Evolutionary conservation across 53 echinoderm and acorn worm species (phyloP).

Genomic region (Holothuria scabra): DNA sequence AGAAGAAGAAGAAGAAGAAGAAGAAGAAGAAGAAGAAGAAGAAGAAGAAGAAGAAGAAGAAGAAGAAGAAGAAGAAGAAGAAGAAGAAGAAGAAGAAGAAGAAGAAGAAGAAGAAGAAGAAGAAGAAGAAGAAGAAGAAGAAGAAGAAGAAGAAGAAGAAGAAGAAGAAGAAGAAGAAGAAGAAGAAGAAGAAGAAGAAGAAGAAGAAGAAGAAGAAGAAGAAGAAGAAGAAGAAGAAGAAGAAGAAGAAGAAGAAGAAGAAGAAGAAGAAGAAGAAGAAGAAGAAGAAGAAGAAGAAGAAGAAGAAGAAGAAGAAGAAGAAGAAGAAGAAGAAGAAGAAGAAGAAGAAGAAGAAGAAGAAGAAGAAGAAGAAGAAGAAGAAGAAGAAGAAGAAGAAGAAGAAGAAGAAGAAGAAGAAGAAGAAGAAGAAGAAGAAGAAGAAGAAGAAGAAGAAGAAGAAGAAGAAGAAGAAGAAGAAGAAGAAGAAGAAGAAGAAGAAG

Average conservation of each 20-base stretch:
- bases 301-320: slow-evolving; percentile 37
- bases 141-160: slow-evolving; percentile 40
- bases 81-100: slow-evolving; percentile 39
- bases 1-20: slow-evolving; percentile 42
- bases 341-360: not conserved
- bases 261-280: slow-evolving; percentile 40
- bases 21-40: slow-evolving; percentile 40
- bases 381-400: not conserved
- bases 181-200: slow-evolving; percentile 42
- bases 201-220: slow-evolving; percentile 40
- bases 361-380: slow-evolving; percentile 7
- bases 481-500: slow-evolving; percentile 31
- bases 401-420: not conserved
- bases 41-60: slow-evolving; percentile 40
- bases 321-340: not conserved
- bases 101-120: slow-evolving; percentile 34
- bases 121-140: slow-evolving; percentile 35
- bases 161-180: slow-evolving; percentile 40
- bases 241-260: slow-evolving; percentile 42
- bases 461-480: slow-evolving; percentile 38
- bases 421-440: too few relatives aligned
- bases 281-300: slow-evolving; percentile 40
- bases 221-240: slow-evolving; percentile 40
- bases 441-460: slow-evolving; percentile 38
- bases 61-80: slow-evolving; percentile 39